Base-by-base conservation (phyloP, 2,113 vertebrate genomes). In the Stictonetta naevosa region DNA sequence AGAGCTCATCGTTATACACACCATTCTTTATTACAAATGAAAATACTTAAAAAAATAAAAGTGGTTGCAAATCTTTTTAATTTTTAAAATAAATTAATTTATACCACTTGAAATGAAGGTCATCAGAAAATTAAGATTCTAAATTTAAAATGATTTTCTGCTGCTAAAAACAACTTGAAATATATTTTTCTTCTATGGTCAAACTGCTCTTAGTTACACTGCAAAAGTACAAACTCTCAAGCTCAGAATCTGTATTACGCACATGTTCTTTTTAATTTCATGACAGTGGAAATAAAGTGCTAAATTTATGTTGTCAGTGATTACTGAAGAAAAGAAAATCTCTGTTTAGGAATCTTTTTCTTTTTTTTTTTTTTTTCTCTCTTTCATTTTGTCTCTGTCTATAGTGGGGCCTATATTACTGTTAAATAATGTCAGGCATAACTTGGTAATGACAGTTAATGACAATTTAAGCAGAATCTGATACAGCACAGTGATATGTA, bases 371-470 rank as follows among this genome's bases (percentile, higher is more conserved):
- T 38, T 8, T 38, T 38, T 38, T 8, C 9, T 38, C 9, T 8
- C 9, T 13, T 53, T 58, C 29, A 10, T 72, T 72, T 91, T 88
- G 71, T 31, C 59, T 97, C 96, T 95, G 55, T 96, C 62, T 95
- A 52, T 82, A 62, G 64, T 13, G 80, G 77, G 64, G 94, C 94
- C 66, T 93, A 82, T 95, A 88, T 36, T 46, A 10, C 60, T 91
- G 44, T 95, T 95, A 93, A 93, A 85, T 62, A 6, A 34, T 28
- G 71, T 89, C 56, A 40, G 33, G n/a, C 18, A 14, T 36, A 42
- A 48, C 86, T 86, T 78, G 7, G 10, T 69, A 72, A 85, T 8
- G 33, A 84, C 8, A 55, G 21, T 38, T 25, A 80, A 56, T 34
- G 40, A 0, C 8, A 16, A 40, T 86, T 86, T 78, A 72, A 60